These are phyloP conservation scores for Oreochromis grahami DNA, from an alignment of 2,797 vertebrate genomes.

Conservation along the genomic window DNA sequence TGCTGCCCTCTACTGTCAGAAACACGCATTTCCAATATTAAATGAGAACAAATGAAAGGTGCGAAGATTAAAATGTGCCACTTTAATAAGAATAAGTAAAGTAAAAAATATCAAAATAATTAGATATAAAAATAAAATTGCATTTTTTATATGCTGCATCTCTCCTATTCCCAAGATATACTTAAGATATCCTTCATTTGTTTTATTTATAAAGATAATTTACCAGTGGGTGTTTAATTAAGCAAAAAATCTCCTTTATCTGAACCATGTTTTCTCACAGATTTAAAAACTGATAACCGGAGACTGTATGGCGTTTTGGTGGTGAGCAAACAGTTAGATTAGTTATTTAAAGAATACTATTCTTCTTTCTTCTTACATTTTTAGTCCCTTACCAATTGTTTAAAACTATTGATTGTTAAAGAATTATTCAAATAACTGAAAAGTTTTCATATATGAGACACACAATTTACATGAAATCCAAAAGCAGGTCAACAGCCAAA, in stretches of 20 bases:
- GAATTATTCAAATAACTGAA: neutral
- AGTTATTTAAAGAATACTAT: neutral
- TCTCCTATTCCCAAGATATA: neutral
- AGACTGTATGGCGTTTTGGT: neutral
- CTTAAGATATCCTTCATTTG: neutral
- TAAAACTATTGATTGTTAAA: neutral
- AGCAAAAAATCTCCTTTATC: neutral
- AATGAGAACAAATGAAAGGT: neutral
- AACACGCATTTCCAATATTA: neutral
- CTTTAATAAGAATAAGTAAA: neutral
- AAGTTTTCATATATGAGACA: fast-evolving
- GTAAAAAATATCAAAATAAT: neutral
- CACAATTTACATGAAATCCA: neutral
- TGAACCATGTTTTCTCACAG: neutral
- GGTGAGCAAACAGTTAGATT: neutral
- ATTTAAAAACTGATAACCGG: neutral
- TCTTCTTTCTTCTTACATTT: neutral
- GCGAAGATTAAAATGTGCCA: neutral
- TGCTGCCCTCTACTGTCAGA: constrained; percentile 25
- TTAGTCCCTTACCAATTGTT: neutral
- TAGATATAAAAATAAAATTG: neutral
- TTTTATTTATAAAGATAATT: neutral
- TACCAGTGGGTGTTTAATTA: neutral
- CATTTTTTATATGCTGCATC: neutral
- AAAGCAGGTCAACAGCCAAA: neutral